phyloP scores from a whole-genome alignment of 2,888 invertebrate species.

The Beris morrisii region DNA sequence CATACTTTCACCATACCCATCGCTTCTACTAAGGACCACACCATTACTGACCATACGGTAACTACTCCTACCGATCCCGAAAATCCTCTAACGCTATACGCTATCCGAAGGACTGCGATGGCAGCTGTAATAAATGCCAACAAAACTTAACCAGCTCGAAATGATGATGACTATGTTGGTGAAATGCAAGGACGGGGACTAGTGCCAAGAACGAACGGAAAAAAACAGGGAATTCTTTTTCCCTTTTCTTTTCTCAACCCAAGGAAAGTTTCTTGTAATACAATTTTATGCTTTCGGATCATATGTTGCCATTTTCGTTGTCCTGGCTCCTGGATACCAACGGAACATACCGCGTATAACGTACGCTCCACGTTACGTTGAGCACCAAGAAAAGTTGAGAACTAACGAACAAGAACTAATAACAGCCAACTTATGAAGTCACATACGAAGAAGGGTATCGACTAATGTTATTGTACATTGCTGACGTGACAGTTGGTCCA shows the following conservation, averaged over 20 bases:
- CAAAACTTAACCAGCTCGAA: slow-evolving; percentile 17
- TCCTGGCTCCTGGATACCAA: background rate
- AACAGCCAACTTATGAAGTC: slow-evolving; percentile 38
- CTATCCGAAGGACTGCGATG: background rate
- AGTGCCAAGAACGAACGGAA: too few species aligned
- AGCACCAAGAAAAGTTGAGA: slow-evolving; percentile 34
- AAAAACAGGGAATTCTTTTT: too few species aligned
- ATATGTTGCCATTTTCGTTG: slow-evolving; percentile 36
- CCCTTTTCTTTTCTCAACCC: slow-evolving; percentile 8
- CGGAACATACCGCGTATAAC: background rate
- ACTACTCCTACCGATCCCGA: too few species aligned
- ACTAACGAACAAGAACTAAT: slow-evolving; percentile 40
- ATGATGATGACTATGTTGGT: slow-evolving; percentile 22
- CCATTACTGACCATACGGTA: too few species aligned
- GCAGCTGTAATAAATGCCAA: slow-evolving; percentile 17
- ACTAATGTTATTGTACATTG: slow-evolving; percentile 32
- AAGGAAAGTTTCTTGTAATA: slow-evolving; percentile 36
- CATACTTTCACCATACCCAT: background rate
- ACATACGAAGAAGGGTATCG: slow-evolving; percentile 36
- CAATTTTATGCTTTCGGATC: slow-evolving; percentile 39
- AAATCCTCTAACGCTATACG: background rate
- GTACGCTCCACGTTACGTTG: slow-evolving; percentile 1
- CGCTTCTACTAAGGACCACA: too few species aligned
- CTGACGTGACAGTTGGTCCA: slow-evolving; percentile 38
- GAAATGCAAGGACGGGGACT: background rate